phyloP scores from a whole-genome alignment of 2,888 invertebrate species.

The Xylota sylvarum region DNA sequence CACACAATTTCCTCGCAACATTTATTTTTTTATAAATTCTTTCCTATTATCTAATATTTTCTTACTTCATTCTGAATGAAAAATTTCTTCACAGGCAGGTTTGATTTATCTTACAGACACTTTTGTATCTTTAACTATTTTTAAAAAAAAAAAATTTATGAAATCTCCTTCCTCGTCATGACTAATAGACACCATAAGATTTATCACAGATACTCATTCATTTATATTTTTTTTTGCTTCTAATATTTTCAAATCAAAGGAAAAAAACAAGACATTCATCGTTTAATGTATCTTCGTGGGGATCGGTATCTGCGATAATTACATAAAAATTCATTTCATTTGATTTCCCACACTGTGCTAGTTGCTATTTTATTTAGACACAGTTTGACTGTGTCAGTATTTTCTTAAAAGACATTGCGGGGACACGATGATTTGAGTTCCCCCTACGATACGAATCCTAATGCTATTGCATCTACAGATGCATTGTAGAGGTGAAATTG shows the following conservation, averaged over 20 bases:
- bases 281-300: constrained; percentile 21
- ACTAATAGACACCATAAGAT: constrained; percentile 22
- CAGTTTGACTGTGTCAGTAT: constrained; percentile 39
- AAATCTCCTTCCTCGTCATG: constrained; percentile 16
- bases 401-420: constrained; percentile 32
- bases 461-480: not conserved
- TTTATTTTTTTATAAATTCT: constrained; percentile 4
- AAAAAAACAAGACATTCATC: constrained; percentile 10
- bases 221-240: not conserved
- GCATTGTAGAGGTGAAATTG: constrained; percentile 28
- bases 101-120: constrained; percentile 9
- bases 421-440: not conserved
- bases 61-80: constrained; percentile 10
- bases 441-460: not conserved
- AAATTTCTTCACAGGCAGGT: not conserved
- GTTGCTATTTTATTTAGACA: constrained; percentile 33
- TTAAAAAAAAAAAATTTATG: constrained; percentile 15
- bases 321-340: constrained; percentile 31
- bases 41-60: constrained; percentile 4
- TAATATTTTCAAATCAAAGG: constrained; percentile 12
- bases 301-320: constrained; percentile 32
- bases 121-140: constrained; percentile 5
- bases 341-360: constrained; percentile 28
- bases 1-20: not conserved
- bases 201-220: constrained; percentile 17